Evolutionary conservation across 2,888 invertebrate species (phyloP).

Genomic region (Habrosyne pyritoides): DNA sequence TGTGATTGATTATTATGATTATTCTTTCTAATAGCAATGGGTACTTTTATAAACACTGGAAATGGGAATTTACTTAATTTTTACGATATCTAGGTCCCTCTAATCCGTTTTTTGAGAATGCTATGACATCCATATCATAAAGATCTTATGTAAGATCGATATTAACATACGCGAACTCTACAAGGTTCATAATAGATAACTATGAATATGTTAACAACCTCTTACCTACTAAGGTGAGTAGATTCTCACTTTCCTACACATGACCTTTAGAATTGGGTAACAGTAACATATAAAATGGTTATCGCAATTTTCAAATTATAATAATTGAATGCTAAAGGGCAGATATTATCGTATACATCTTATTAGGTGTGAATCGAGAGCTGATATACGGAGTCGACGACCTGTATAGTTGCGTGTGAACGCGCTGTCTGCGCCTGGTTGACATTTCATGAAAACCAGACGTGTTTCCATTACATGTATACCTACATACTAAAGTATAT

Average conservation of each 20-base stretch:
- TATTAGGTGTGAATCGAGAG: conserved; percentile 39
- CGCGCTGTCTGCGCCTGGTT: conserved; percentile 45
- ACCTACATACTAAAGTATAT: not conserved
- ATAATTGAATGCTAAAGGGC: conserved; percentile 29
- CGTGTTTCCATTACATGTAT: conserved; percentile 45
- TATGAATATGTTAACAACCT: not conserved
- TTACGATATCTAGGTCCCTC: too few relatives aligned
- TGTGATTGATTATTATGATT: too few relatives aligned
- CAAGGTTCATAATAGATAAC: too few relatives aligned
- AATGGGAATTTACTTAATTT: too few relatives aligned
- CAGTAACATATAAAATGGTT: not conserved
- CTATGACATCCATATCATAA: too few relatives aligned
- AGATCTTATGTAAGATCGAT: too few relatives aligned
- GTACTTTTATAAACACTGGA: too few relatives aligned
- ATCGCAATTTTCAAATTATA: conserved; percentile 9
- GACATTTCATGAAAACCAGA: conserved; percentile 68
- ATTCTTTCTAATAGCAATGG: too few relatives aligned
- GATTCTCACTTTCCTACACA: not conserved
- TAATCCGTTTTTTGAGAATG: too few relatives aligned
- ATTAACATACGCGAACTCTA: too few relatives aligned
- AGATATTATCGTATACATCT: conserved; percentile 25
- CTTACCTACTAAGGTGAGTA: not conserved
- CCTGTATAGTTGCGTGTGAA: conserved; percentile 53
- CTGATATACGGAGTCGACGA: conserved; percentile 36
- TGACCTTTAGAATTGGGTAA: not conserved